Base-by-base conservation (phyloP, 2,113 vertebrate genomes). In the Zingel zingel region DNA sequence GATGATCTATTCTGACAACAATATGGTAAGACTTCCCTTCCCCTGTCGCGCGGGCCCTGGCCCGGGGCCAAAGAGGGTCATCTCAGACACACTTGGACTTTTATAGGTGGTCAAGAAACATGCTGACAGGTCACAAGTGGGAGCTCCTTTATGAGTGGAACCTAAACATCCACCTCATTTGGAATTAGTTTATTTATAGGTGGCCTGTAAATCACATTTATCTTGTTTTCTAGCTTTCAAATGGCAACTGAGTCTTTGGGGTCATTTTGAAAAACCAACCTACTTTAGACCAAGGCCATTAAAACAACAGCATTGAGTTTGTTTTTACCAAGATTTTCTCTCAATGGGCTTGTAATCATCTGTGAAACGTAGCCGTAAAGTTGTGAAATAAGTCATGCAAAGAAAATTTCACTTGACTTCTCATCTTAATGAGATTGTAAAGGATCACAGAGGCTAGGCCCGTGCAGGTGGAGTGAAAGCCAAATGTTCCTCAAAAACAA, bases 1-100 rank as follows among this genome's bases (percentile, higher is more conserved):
- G 95, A 94, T 96, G 94, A 94, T 96, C 93, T 94, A 77, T 93
- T 95, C 93, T 96, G 95, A 96, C 95, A 96, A 95, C 93, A 95
- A 94, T 93, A 96, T 91, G 86, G 93, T 89, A 59, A 89, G 88
- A 93, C 92, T 95, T 95, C 94, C 91, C 93, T 95, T 94, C 90
- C 95, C 94, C 94, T 94, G 94, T 93, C 91, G 93, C 16, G 95
- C 91, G 5, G 90, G 90, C 91, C 94, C 91, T 94, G 91, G 94
- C 94, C 90, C 13, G 6, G 86, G 92, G 95, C 95, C 94, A 93
- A 18, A 43, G 57, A 81, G 89, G 90, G 89, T 94, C 89, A 86
- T 82, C 93, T 83, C 83, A 71, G 79, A 91, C 94, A 91, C 91
- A 91, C 74, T 63, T 92, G 92, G 86, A 86, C 86, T 91, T 95